Base-by-base conservation (phyloP, 2,888 invertebrate species). In the Sylvicola cinctus region DNA sequence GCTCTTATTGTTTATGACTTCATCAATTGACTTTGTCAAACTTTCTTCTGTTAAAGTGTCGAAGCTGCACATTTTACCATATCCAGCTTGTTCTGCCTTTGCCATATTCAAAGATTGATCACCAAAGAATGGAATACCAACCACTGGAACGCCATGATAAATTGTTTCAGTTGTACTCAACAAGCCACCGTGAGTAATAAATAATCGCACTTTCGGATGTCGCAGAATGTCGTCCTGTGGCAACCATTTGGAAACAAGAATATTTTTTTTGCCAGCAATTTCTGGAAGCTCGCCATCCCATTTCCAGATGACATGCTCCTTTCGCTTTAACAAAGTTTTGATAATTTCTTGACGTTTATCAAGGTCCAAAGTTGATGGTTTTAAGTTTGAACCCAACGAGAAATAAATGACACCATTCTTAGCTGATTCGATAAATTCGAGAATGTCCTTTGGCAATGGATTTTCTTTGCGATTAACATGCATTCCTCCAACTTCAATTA, bases 141-240 rank as follows among this genome's bases (percentile, higher is more conserved):
- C 38, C 3, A 61, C 42, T 0, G 62, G 60, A 4, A 59, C 56
- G 3, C 51, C 61, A 37, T 52, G 50, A 43, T 51, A 51, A 2
- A 58, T 46, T 0, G 61, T 52, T 41, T 65, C 66, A 14, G 56
- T 56, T 3, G 58, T 51, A 32, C 64, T 60, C 15, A 64, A 48
- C n/a, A 63, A 49, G 0, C 66, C 67, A 1, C 63, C 64, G 42
- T 68, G 67, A 1, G 62, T 63, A 30, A 68, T 59, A 36, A 66
- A 64, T 0, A 62, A 47, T 20, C 52, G 54, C 0, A 61, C 52
- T 15, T 61, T 60, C 0, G 55, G 51, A 45, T 67, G 62, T n/a
- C 55, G 55, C 16, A 55, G 37, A 4, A 59, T 45, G 33, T 57
- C 56, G 2, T 48, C 38, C 37, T 58, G 58, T 4, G 60, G 56